These are phyloP conservation scores for Xiphias gladius DNA, from an alignment of 2,113 vertebrate species.

Conservation along the genomic window DNA sequence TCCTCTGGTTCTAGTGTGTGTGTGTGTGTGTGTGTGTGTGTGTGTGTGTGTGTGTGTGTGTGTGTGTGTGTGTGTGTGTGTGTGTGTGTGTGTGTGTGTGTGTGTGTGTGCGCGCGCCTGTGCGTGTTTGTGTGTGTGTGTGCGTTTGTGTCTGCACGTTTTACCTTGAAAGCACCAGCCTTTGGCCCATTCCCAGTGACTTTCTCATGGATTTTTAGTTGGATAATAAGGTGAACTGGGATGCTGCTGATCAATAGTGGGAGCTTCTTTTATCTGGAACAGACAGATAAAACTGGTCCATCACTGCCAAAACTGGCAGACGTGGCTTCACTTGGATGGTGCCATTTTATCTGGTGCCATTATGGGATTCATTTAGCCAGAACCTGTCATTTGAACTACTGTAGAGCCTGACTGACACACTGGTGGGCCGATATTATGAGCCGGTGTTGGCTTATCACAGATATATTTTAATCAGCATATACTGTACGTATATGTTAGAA, in stretches of 20 bases:
- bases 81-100: constrained; percentile 22
- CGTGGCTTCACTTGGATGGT: constrained; percentile 28
- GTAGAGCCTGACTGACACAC: constrained; percentile 29
- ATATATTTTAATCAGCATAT: neutral
- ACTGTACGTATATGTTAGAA: neutral
- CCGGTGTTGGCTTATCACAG: constrained; percentile 13
- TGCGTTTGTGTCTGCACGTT: constrained; percentile 21
- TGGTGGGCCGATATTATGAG: constrained; percentile 8
- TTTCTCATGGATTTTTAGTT: constrained; percentile 61
- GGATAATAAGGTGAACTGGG: constrained; percentile 70
- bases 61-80: constrained; percentile 8
- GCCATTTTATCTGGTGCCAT: constrained; percentile 42
- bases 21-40: constrained; percentile 26
- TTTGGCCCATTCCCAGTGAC: constrained; percentile 53
- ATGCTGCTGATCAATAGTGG: constrained; percentile 69
- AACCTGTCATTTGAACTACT: constrained; percentile 34
- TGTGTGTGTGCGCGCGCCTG: constrained; percentile 9
- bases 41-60: neutral
- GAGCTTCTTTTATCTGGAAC: constrained; percentile 56
- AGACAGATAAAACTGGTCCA: constrained; percentile 49
- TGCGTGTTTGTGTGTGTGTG: constrained; percentile 16
- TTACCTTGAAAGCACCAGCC: constrained; percentile 60
- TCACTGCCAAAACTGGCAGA: constrained; percentile 52
- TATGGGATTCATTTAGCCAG: constrained; percentile 37
- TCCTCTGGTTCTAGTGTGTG: constrained; percentile 9